Conservation (phyloP, 37 sponge, comb jelly and placozoan genomes). For the Diacarnus erythraeanus region DNA sequence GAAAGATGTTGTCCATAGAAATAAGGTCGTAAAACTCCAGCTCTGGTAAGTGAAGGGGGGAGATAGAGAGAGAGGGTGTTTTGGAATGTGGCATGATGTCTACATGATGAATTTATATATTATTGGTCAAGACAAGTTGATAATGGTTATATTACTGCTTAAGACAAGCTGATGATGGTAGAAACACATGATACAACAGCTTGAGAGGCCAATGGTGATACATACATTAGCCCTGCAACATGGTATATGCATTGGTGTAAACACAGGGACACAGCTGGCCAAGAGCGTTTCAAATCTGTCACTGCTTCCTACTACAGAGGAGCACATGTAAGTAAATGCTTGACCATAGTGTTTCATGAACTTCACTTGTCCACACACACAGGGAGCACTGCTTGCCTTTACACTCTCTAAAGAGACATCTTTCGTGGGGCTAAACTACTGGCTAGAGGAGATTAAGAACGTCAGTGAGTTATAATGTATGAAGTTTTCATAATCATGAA, state of each 20-base stretch:
- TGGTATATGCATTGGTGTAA: no score
- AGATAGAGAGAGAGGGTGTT: no score
- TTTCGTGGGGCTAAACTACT: conserved; percentile 53
- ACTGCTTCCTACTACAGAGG: conserved; percentile 82
- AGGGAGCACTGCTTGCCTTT: conserved; percentile 73
- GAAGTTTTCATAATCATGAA: no score
- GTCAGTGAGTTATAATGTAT: no score
- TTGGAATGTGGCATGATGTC: no score
- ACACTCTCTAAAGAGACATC: conserved; percentile 28
- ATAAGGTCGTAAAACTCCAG: conserved; percentile 62
- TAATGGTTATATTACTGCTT: no score
- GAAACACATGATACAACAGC: not conserved
- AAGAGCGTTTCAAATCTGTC: conserved; percentile 77
- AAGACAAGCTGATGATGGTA: no score
- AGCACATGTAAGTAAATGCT: conserved; percentile 54
- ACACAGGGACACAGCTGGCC: conserved; percentile 84
- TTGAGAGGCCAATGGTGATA: not conserved
- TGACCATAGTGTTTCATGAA: not conserved
- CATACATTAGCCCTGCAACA: not conserved
- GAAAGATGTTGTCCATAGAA: conserved; percentile 41
- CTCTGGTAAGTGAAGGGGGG: conserved; percentile 81
- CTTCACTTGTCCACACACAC: not conserved
- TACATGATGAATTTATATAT: no score
- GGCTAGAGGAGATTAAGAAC: conserved; percentile 71
- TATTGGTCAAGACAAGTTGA: no score